These are phyloP conservation scores for Cotesia chilonis DNA, from an alignment of 1,140 invertebrate genomes.

Conservation along the genomic window DNA sequence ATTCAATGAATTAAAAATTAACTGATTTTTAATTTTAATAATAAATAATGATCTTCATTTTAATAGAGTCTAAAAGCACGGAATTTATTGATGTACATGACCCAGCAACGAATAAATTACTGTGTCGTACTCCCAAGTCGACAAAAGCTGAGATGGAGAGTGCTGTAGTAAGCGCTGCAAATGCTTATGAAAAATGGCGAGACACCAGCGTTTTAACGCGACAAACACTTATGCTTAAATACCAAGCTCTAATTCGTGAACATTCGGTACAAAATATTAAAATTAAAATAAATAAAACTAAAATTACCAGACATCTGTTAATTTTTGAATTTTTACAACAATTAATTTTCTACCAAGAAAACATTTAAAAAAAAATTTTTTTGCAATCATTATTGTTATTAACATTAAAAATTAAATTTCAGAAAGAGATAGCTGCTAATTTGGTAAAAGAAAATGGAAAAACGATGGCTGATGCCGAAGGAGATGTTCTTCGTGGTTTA, in stretches of 20 bases:
- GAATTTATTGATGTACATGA: conserved; percentile 96
- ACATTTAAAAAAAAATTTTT: conserved; percentile 3
- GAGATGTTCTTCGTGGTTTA: conserved; percentile 95
- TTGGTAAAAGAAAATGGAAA: conserved; percentile 98
- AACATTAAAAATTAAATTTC: not conserved
- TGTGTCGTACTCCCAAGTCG: conserved; percentile 85
- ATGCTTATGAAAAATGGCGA: conserved; percentile 87
- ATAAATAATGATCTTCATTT: not conserved
- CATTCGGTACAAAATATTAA: conserved; percentile 71
- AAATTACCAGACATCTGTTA: not conserved
- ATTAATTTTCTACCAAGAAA: not conserved
- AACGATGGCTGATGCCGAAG: conserved; percentile 95
- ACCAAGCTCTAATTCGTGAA: conserved; percentile 79
- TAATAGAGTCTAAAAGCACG: conserved; percentile 83
- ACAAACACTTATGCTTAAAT: conserved; percentile 96
- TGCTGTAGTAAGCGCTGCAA: conserved; percentile 87
- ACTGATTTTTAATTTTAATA: not conserved
- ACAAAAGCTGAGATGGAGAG: conserved; percentile 91
- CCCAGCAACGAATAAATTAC: conserved; percentile 89
- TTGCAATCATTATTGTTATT: not conserved
- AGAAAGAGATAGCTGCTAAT: conserved; percentile 87
- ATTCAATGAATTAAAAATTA: conserved; percentile 20
- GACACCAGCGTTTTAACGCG: conserved; percentile 91
- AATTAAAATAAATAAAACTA: not conserved
- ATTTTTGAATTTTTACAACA: no score